Evolutionary conservation across 1,140 invertebrate genomes (phyloP), one percentile per base, ranked within the genome.

Genomic region (Drosophila kanapiae): DNA sequence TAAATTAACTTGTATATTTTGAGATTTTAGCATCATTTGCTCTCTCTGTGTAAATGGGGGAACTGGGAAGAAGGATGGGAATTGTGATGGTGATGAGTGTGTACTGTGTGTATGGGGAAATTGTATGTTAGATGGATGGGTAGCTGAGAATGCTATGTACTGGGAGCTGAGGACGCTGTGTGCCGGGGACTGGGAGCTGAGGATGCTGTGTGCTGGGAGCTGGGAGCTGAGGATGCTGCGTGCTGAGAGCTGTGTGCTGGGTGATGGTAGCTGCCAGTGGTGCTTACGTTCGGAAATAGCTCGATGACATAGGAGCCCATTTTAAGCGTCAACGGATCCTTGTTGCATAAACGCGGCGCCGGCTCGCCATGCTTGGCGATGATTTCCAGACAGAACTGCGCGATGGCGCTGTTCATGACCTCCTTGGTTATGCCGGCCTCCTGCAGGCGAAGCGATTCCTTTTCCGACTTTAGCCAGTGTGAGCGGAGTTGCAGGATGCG

Each of bases 291-390:
- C 67, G 96, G 96, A 92, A 96, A 96, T 47, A 97, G 93, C 78
- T 97, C 96, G 49, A 96, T 94, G 74, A 96, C 95, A 92, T 97
- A 97, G 31, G 97, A 96, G 81, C 98, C 97, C 94, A 98, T 98
- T 94, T 99, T 99, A 45, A 99, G 95, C 16, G 98, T 98, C 61
- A 99, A 96, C 16, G 99, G 99, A 94, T 99, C 99, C 94, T 99
- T 99, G 94, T 99, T 99, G 94, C 99, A 99, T 57, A 99, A 94
- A 56, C 97, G 94, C 37, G 97, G 95, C 59, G 99, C 98, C 13
- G 98, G 96, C 81, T 98, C 97, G 31, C 99, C 99, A 94, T 99
- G 98, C 75, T 97, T 96, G 48, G 97, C 98, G 82, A 99, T 99
- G 82, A 99, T 96, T 94, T 99, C 98, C 62, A 99, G 94, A 85